These are phyloP conservation scores for Globia sparganii DNA, from an alignment of 2,888 invertebrate genomes.

Conservation along the genomic window DNA sequence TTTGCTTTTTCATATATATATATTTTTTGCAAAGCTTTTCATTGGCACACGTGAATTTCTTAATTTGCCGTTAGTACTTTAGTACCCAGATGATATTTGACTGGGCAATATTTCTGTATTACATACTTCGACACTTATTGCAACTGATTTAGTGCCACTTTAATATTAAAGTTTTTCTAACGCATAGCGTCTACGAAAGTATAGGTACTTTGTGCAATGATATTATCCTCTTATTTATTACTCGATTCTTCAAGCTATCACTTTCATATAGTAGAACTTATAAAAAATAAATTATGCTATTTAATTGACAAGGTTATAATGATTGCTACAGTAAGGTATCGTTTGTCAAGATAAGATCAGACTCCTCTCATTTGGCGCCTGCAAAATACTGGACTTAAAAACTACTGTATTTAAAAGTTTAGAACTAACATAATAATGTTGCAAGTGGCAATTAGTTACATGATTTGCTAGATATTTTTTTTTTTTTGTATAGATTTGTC, in stretches of 20 bases:
- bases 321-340: constrained; percentile 39
- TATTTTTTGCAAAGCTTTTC: not conserved
- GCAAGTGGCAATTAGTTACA: constrained; percentile 32
- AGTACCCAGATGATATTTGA: not conserved
- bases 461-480: constrained; percentile 25
- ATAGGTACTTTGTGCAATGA: not conserved
- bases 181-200: not conserved
- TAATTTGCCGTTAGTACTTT: not conserved
- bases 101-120: not conserved
- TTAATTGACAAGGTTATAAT: constrained; percentile 56
- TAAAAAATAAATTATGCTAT: constrained; percentile 36
- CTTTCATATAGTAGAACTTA: constrained; percentile 27
- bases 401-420: constrained; percentile 33
- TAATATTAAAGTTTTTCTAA: not conserved
- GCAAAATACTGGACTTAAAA: constrained; percentile 16
- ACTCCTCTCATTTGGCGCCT: constrained; percentile 32
- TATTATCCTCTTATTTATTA: not conserved
- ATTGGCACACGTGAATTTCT: not conserved
- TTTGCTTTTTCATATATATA: not conserved
- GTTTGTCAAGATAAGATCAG: constrained; percentile 53
- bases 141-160: not conserved
- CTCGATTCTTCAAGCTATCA: not conserved
- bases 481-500: constrained; percentile 19
- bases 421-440: constrained; percentile 14
- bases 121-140: not conserved